These are phyloP conservation scores for Dione vanillae DNA, from an alignment of 2,888 invertebrate genomes.

Conservation along the genomic window DNA sequence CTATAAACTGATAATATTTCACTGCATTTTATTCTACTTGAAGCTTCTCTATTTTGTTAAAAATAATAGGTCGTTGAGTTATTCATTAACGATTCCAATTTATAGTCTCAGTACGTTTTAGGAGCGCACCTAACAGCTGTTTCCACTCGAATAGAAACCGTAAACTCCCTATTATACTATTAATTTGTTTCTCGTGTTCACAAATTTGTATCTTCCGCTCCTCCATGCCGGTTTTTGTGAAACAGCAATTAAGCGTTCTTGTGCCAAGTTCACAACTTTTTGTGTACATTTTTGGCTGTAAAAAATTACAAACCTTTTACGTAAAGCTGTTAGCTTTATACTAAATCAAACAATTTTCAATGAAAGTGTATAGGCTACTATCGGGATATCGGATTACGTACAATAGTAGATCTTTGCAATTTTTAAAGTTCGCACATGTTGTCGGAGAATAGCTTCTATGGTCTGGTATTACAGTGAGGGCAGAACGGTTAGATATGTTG, in stretches of 20 bases:
- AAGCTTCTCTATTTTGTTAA: slow-evolving; percentile 16
- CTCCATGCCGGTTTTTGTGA: slow-evolving; percentile 53
- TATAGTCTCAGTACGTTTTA: slow-evolving; percentile 32
- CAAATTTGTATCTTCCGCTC: slow-evolving; percentile 77
- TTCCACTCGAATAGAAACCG: slow-evolving; percentile 66
- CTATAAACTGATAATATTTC: neutral
- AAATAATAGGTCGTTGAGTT: slow-evolving; percentile 20
- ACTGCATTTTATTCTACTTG: neutral
- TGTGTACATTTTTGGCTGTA: slow-evolving; percentile 42
- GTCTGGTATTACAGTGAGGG: slow-evolving; percentile 53
- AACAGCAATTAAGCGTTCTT: slow-evolving; percentile 43
- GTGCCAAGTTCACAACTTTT: slow-evolving; percentile 43
- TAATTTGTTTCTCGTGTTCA: slow-evolving; percentile 81
- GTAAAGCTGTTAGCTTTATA: slow-evolving; percentile 50
- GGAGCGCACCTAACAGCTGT: slow-evolving; percentile 59
- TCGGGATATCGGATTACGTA: slow-evolving; percentile 75
- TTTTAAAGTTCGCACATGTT: slow-evolving; percentile 47
- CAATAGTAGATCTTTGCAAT: slow-evolving; percentile 68
- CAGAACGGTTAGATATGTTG: slow-evolving; percentile 54
- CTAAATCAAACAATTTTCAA: slow-evolving; percentile 72
- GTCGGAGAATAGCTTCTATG: slow-evolving; percentile 56
- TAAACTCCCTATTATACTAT: slow-evolving; percentile 55
- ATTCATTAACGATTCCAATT: slow-evolving; percentile 31
- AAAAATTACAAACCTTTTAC: slow-evolving; percentile 51
- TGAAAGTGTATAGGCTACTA: slow-evolving; percentile 72